Evolutionary conservation across 2,888 invertebrate genomes (phyloP).

Genomic region (Pycnomerus fuliginosus): DNA sequence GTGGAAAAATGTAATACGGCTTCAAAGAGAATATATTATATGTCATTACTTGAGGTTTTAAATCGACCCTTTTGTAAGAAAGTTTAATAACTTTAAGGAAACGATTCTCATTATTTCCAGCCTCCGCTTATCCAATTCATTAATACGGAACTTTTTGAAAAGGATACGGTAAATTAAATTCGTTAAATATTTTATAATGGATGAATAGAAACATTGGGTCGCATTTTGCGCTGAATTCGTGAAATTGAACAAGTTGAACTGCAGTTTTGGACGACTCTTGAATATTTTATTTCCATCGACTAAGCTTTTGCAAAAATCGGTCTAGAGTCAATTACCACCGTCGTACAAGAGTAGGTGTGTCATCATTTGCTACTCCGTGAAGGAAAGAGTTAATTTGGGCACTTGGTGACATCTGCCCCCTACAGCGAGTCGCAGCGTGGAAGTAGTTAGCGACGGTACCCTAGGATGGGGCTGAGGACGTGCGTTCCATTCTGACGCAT

Average conservation of each 20-base stretch:
- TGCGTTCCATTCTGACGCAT: conserved; percentile 37
- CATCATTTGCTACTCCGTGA: no score
- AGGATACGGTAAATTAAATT: conserved; percentile 9
- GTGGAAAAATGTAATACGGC: conserved; percentile 38
- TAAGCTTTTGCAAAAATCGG: no score
- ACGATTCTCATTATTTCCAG: conserved; percentile 24
- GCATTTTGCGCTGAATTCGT: conserved; percentile 11
- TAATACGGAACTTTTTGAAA: conserved; percentile 14
- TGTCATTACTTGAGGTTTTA: conserved; percentile 28
- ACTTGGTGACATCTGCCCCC: conserved; percentile 17
- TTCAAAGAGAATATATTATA: conserved; percentile 40
- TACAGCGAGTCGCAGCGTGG: conserved; percentile 22
- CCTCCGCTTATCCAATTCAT: conserved; percentile 21
- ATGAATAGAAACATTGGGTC: conserved; percentile 18
- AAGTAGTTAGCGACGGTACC: conserved; percentile 27
- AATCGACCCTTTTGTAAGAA: conserved; percentile 18
- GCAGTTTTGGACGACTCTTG: no score
- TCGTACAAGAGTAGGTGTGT: no score
- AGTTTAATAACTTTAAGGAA: conserved; percentile 22
- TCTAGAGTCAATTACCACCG: no score
- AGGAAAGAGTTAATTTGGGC: conserved; percentile 20
- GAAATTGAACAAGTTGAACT: conserved; percentile 13
- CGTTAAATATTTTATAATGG: conserved; percentile 7
- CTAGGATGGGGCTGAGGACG: conserved; percentile 27
- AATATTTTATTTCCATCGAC: no score